These are phyloP conservation scores for Ecdyonurus torrentis DNA, from an alignment of 2,888 invertebrate genomes.

Conservation along the genomic window DNA sequence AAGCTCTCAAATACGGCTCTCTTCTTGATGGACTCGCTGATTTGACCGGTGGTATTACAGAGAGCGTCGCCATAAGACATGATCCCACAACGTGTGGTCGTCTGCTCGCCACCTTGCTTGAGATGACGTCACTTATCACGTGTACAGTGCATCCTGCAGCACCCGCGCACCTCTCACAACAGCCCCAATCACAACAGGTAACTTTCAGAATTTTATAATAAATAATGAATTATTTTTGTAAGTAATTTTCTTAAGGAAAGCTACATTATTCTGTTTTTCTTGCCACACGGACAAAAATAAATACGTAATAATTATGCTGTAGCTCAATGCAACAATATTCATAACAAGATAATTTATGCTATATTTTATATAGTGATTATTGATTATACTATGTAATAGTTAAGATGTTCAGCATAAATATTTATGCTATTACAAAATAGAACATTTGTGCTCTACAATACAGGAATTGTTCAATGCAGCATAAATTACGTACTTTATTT, in stretches of 20 bases:
- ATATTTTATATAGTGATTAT: too few relatives aligned
- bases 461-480: too few relatives aligned
- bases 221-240: background rate
- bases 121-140: constrained; percentile 73
- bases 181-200: background rate
- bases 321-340: too few relatives aligned
- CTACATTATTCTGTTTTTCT: background rate
- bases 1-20: constrained; percentile 84
- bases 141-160: constrained; percentile 44
- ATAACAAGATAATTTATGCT: too few relatives aligned
- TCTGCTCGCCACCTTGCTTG: constrained; percentile 49
- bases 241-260: constrained; percentile 1
- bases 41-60: constrained; percentile 77
- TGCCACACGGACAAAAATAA: too few relatives aligned
- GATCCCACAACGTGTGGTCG: constrained; percentile 50
- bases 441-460: too few relatives aligned
- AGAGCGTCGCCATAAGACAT: constrained; percentile 54
- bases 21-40: constrained; percentile 74
- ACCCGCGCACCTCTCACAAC: constrained; percentile 2
- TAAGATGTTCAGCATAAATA: too few relatives aligned
- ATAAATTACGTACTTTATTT: too few relatives aligned
- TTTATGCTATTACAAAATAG: too few relatives aligned
- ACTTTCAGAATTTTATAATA: background rate
- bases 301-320: too few relatives aligned
- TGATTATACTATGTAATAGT: too few relatives aligned